Base-by-base conservation (phyloP, 53 echinoderm and acorn worm genomes). In the Zoroaster sp. region DNA sequence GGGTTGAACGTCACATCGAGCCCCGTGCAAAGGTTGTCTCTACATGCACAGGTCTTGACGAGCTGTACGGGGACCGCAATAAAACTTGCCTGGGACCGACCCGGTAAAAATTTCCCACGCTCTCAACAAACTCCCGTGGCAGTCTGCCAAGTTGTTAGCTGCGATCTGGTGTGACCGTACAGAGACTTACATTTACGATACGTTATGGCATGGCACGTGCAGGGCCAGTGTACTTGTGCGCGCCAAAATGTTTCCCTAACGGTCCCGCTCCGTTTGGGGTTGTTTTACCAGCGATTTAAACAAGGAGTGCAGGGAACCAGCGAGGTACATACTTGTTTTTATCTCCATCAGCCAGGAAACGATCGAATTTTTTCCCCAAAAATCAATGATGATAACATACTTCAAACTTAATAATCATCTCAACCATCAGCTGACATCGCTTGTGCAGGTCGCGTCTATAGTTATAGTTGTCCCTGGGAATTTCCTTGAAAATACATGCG, bases 31-130 rank as follows among this genome's bases (percentile, higher is more conserved):
- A 71, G 9, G 46, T 31, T 71, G 32, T 86, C 74, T 59, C 93
- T 93, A 28, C 65, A 90, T 9, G 21, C 89, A 44, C 83, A 91
- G 83, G 93, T 94, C 63, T 91, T 93, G 47, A 92, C 96, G 7
- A 95, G 93, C 88, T 87, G 87, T 54, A 93, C 93, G 45, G 66
- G 46, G 35, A 28, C 35, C 49, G 45, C 18, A 53, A 53, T 21
- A 59, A 59, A 59, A 59, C 63, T 59, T 59, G 49, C 85, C 36
- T 85, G 85, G 72, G 85, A 85, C 52, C 70, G 71, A 85, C 47
- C 46, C 3, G 38, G 35, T 35, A 42, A 69, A 85, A 85, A 69
- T 85, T 85, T 85, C 85, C 85, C 85, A 85, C 85, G 85, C 69
- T 66, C 66, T 71, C 69, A 47, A 68, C 67, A 82, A 82, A 82